Evolutionary conservation across 2,888 invertebrate genomes (phyloP).

Genomic region (Platycnemis pennipes): DNA sequence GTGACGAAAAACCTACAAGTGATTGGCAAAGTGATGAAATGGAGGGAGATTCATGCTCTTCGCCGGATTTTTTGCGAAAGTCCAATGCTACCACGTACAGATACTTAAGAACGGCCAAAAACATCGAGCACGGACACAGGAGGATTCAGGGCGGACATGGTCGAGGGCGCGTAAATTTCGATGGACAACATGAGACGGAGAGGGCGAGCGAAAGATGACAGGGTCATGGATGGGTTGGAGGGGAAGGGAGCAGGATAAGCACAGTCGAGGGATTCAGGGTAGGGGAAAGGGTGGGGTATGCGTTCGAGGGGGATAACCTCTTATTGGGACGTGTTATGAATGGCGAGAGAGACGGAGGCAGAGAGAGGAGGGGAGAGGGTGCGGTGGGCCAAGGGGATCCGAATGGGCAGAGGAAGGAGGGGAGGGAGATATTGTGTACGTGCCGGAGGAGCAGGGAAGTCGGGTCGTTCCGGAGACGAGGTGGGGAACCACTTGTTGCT

Average conservation of each 20-base stretch:
- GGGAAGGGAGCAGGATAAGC: conserved; percentile 45
- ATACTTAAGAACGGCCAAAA: not conserved
- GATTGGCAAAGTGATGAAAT: no score
- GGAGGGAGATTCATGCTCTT: no score
- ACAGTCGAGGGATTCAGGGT: not conserved
- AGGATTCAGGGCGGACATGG: not conserved
- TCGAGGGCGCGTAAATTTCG: conserved; percentile 66
- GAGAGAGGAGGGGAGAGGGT: not conserved
- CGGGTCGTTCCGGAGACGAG: not conserved
- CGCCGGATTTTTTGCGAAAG: not conserved
- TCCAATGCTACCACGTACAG: not conserved
- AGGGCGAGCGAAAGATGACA: conserved; percentile 68
- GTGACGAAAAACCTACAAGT: no score
- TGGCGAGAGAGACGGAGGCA: conserved; percentile 33
- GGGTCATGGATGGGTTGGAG: conserved; percentile 70
- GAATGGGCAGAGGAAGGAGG: not conserved
- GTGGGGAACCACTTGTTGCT: conserved; percentile 22
- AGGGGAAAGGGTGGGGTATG: conserved; percentile 42
- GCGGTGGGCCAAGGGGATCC: conserved; percentile 70
- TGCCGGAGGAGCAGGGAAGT: not conserved
- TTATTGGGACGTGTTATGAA: conserved; percentile 65
- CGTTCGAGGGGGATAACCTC: conserved; percentile 37
- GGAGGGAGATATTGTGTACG: not conserved
- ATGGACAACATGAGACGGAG: conserved; percentile 60
- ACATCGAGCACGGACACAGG: not conserved